Conservation (phyloP, 2,113 vertebrate genomes). For the Fulica atra region DNA sequence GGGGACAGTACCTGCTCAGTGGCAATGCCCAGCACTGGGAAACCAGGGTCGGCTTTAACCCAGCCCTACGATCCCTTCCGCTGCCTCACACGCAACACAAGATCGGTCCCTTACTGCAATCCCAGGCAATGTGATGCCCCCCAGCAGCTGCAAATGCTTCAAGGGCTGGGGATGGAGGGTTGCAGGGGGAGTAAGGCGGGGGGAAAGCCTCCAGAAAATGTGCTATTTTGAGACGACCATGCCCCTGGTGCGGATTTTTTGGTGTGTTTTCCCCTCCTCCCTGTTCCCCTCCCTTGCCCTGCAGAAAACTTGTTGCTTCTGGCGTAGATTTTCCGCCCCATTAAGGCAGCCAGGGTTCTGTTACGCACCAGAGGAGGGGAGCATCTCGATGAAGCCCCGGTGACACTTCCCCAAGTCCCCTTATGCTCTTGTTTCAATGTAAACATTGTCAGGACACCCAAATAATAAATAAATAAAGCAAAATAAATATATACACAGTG, state of each 20-base stretch:
- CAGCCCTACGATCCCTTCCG: neutral
- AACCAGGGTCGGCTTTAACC: neutral
- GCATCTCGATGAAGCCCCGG: too few species aligned
- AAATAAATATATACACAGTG: neutral
- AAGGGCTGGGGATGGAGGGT: too few species aligned
- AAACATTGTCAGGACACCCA: neutral
- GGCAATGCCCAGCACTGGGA: accelerated
- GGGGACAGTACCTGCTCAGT: neutral
- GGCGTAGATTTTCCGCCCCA: slow-evolving; percentile 33
- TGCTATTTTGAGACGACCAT: neutral
- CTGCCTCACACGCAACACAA: neutral
- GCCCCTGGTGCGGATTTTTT: neutral
- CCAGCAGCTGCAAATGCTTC: slow-evolving; percentile 50
- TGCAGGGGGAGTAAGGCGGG: neutral
- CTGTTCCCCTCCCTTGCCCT: neutral
- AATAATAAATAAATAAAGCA: neutral
- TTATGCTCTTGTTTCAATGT: neutral
- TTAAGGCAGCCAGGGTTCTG: slow-evolving; percentile 29
- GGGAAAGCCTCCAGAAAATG: slow-evolving; percentile 35
- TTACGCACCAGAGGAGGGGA: neutral
- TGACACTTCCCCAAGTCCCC: neutral
- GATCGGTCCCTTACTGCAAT: neutral
- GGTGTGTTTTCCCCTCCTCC: slow-evolving; percentile 17
- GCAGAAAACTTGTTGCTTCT: slow-evolving; percentile 4
- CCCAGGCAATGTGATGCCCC: neutral